phyloP scores from a whole-genome alignment of 2,113 vertebrate species.

The Tetrao urogallus region DNA sequence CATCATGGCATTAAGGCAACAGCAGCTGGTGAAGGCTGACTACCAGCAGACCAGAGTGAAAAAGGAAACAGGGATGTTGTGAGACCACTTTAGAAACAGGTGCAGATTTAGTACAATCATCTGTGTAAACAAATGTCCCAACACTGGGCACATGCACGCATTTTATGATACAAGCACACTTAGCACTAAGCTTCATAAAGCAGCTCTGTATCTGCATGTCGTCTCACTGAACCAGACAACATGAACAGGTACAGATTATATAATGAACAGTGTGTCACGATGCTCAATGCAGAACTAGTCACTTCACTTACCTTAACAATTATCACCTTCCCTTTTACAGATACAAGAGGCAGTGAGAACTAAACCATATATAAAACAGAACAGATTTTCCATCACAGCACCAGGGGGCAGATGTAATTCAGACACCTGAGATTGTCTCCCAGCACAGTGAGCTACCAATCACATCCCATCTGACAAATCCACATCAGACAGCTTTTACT shows the following conservation, averaged over 20 bases:
- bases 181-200: background rate
- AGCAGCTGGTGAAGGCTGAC: background rate
- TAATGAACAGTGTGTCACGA: background rate
- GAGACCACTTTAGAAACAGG: background rate
- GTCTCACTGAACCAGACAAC: background rate
- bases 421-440: accelerated
- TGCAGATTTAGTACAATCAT: background rate
- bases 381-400: background rate
- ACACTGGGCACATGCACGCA: background rate
- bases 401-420: background rate
- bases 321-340: background rate
- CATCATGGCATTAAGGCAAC: background rate
- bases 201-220: background rate
- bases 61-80: background rate
- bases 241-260: background rate
- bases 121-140: background rate
- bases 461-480: background rate
- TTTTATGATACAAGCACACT: background rate
- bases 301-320: background rate
- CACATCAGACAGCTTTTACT: background rate
- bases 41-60: background rate
- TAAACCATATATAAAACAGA: background rate
- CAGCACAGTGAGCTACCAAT: background rate
- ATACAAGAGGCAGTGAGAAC: background rate
- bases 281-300: background rate